These are phyloP conservation scores for Xenops minutus DNA, from an alignment of 2,797 vertebrate genomes.

Conservation along the genomic window DNA sequence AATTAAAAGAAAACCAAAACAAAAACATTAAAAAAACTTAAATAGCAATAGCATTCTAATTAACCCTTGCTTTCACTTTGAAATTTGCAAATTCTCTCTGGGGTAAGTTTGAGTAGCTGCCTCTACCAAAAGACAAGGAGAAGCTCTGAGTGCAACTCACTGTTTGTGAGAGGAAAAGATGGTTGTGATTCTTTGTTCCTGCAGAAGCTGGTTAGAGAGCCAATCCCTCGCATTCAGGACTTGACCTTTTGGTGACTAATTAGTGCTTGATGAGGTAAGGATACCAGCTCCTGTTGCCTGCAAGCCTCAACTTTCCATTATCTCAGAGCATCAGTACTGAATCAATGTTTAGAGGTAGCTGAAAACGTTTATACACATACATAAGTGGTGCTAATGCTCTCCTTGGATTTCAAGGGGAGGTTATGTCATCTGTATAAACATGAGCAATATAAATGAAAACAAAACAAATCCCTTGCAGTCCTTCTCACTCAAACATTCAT, in stretches of 20 bases:
- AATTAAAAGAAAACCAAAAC: background rate
- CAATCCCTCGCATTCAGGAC: background rate
- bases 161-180: rapidly evolving
- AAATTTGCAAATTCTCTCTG: background rate
- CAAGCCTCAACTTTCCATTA: background rate
- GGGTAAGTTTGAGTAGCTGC: background rate
- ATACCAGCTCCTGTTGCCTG: background rate
- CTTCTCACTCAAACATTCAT: background rate
- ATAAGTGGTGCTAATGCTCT: background rate
- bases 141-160: background rate
- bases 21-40: background rate
- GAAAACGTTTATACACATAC: background rate
- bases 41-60: background rate
- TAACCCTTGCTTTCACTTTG: background rate
- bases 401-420: background rate
- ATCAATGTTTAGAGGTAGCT: background rate
- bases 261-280: background rate
- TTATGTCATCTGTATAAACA: background rate
- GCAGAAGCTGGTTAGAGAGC: background rate
- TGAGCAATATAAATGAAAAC: background rate
- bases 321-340: background rate
- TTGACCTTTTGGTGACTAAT: background rate
- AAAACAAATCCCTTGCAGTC: background rate
- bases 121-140: background rate
- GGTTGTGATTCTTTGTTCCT: background rate